These are phyloP conservation scores for Tipula unca DNA, from an alignment of 2,888 invertebrate species.

Conservation along the genomic window DNA sequence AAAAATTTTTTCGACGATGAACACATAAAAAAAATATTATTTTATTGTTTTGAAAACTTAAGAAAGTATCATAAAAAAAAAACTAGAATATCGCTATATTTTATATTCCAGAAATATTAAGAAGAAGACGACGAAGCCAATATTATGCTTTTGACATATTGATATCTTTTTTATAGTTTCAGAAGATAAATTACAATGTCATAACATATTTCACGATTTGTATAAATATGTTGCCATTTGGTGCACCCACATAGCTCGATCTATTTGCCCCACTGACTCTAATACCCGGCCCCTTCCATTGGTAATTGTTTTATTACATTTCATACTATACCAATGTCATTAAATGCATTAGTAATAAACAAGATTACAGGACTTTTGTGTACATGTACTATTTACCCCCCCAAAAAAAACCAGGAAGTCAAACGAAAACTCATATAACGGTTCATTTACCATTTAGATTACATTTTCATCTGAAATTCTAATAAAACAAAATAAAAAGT, in stretches of 20 bases:
- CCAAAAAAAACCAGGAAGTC: not conserved
- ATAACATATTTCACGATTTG: not conserved
- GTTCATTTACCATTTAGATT: constrained; percentile 4
- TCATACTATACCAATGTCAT: not conserved
- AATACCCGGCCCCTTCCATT: not conserved
- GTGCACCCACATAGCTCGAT: not conserved
- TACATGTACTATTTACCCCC: not conserved
- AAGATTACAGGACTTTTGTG: not conserved
- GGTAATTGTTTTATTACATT: not conserved
- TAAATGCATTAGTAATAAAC: not conserved
- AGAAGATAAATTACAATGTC: not conserved
- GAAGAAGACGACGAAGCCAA: not conserved
- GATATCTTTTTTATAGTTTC: not conserved
- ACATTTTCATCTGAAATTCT: not conserved
- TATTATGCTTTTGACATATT: not conserved
- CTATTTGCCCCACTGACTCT: not conserved
- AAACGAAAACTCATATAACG: not conserved
- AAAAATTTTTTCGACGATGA: not conserved
- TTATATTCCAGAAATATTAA: no score
- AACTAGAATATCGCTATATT: not conserved
- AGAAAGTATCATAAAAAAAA: not conserved
- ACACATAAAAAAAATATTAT: not conserved
- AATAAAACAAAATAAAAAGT: not conserved
- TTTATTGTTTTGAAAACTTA: not conserved
- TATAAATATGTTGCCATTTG: no score